A percentile compares a stretch with the other conserved stretches of the same genome.
Evolutionary conservation across 2,113 vertebrate species (phyloP).

Genomic region (Cisticola juncidis): DNA sequence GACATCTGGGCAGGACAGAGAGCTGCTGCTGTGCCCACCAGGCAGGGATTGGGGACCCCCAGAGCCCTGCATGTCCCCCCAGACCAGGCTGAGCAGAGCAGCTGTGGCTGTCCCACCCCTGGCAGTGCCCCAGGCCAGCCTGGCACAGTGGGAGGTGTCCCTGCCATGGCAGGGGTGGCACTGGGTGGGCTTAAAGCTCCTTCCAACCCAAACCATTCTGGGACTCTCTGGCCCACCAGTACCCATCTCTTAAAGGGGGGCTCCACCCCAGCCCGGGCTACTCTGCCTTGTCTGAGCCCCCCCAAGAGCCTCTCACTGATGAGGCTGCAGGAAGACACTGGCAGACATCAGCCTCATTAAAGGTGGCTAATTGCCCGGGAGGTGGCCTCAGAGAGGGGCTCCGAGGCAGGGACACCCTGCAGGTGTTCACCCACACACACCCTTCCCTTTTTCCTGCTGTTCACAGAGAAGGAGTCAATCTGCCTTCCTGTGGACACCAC

Average conservation of each 20-base stretch:
- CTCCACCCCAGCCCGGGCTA: not conserved
- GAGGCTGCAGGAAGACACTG: not conserved
- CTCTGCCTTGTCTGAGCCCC: not conserved
- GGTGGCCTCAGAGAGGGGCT: not conserved
- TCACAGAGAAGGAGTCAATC: not conserved
- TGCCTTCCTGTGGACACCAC: not conserved
- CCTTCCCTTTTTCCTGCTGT: not conserved
- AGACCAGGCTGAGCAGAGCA: fast-evolving
- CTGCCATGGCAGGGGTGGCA: not conserved
- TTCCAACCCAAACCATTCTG: not conserved
- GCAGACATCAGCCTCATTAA: not conserved
- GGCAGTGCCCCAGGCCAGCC: not conserved
- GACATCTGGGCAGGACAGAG: conserved; percentile 83
- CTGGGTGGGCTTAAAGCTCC: not conserved
- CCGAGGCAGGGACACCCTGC: not conserved
- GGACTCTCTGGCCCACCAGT: not conserved
- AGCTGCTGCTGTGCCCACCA: not conserved
- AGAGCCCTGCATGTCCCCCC: not conserved
- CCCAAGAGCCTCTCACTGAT: not conserved
- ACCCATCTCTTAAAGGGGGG: not conserved
- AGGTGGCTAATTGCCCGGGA: not conserved
- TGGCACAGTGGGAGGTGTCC: not conserved
- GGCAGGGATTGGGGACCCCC: fast-evolving
- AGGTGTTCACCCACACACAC: not conserved
- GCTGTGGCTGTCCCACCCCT: not conserved